Evolutionary conservation across 2,888 invertebrate species (phyloP), one percentile per base, ranked within the genome.

Genomic region (Spodoptera exigua): DNA sequence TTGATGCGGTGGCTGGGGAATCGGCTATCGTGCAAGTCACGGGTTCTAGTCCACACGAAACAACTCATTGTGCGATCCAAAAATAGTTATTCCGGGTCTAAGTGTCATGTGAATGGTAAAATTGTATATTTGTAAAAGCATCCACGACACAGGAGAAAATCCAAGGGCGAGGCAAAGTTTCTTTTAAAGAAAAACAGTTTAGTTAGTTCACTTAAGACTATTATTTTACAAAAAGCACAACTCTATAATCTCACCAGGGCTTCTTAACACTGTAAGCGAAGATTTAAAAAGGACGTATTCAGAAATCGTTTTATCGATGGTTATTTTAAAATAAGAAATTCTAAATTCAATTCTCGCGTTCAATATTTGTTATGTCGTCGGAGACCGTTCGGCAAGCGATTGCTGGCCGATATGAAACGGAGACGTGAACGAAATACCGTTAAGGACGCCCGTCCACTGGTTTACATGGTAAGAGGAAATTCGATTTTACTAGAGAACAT

Each of bases 311-410:
- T 66, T 61, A 71, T 62, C 44, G 65, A 44, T 14, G 55, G 65
- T 64, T 57, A 78, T 76, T 82, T 82, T 79, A 78, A 81, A 84
- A 80, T 82, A 81, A 78, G 71, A 76, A 81, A 57, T 85, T 82
- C 72, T 58, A 72, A 85, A 86, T 87, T 87, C 84, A 86, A 88
- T 88, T 86, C 78, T 79, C 76, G 78, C 74, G 70, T 70, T 80
- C 84, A 81, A 85, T 83, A 83, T 84, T 85, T 86, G 84, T 82
- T 81, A 84, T 81, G 82, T 80, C 81, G 79, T 76, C 79, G 77
- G 64, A 55, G 68, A 77, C 72, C 77, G 77, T 72, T 80, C 75
- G 74, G 57, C 56, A 80, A 80, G 66, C 80, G 77, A 81, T 84
- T 79, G 75, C 70, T 71, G 62, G 67, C 62, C 81, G 83, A 83